phyloP scores from a whole-genome alignment of 92 coral and sea anemone genomes.

The Paramuricea clavata region DNA sequence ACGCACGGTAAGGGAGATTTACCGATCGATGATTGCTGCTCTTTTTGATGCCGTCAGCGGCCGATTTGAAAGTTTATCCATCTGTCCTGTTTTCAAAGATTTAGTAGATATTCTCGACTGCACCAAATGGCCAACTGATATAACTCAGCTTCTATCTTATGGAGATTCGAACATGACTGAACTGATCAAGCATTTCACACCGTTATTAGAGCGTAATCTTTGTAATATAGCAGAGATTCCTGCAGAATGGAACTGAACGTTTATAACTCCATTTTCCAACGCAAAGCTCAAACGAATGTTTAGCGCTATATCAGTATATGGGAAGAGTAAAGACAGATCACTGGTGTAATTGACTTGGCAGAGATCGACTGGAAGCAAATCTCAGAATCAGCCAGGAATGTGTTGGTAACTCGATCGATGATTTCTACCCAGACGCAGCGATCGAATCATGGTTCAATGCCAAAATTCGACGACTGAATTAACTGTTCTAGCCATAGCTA shows the following conservation, averaged over 20 bases:
- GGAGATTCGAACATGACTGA: neutral
- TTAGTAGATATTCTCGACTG: neutral
- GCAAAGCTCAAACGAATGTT: conserved; percentile 53
- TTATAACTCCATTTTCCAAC: conserved; percentile 34
- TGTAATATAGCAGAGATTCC: conserved; percentile 29
- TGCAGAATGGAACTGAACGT: conserved; percentile 6
- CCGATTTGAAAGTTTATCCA: conserved; percentile 12
- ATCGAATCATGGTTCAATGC: conserved; percentile 33
- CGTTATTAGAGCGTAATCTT: neutral
- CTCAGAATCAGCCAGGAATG: conserved; percentile 23
- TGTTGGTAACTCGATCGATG: neutral
- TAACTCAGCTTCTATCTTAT: neutral
- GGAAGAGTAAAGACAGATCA: conserved; percentile 43
- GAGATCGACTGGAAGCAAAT: conserved; percentile 22
- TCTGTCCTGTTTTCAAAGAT: neutral
- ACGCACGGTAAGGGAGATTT: neutral
- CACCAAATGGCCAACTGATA: conserved; percentile 12
- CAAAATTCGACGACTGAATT: conserved; percentile 24
- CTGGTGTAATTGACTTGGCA: conserved; percentile 28
- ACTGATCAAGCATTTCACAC: conserved; percentile 10
- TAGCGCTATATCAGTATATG: conserved; percentile 36
- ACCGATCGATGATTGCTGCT: conserved; percentile 2
- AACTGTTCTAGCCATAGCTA: neutral
- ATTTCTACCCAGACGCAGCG: neutral
- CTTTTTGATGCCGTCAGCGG: conserved; percentile 14